Base-by-base conservation (phyloP, 2,113 vertebrate species). In the Alexandromys fortis region DNA sequence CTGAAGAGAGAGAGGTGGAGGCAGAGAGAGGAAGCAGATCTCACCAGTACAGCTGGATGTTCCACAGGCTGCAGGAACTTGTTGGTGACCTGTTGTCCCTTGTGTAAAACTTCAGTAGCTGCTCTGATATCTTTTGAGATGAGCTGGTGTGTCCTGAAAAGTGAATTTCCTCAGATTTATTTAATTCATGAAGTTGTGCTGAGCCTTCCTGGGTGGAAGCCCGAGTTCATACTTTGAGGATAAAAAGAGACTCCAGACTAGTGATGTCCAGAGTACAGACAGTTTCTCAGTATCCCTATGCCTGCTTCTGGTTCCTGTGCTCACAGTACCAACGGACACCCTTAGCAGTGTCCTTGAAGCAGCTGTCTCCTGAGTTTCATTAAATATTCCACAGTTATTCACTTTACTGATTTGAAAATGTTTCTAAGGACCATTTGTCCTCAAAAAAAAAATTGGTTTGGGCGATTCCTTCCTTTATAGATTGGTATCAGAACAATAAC, bases 1-100 rank as follows among this genome's bases (percentile, higher is more conserved):
- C 1, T 5, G 38, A 1, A 13, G 30, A 38, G 49, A 24, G 8
- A 55, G 7, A 0, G 16, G 5, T 1, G 11, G 38, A 8, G 35
- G 42, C 38, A 68, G 35, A 6, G 30, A 58, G 26, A n/a, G 70
- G 65, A 7, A 11, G 67, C 26, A 58, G 58, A 38, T 21, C 30
- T 58, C 12, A 77, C 7, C 45, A 24, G 30, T 28, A 14, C 5
- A 0, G 3, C 33, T 5, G 16, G 12, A 24, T 5, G 21, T 30
- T n/a, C 38, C 17, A 7, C 12, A 65, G 24, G 28, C 21, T 47
- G 2, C n/a, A 30, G 16, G 28, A 21, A 33, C 16, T 16, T 4
- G 1, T 19, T 45, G 55, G 38, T 19, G 38, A 35, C 38, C 19
- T 4, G 22, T 33, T 81, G 30, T 14, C 42, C 42, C 7, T 19